Evolutionary conservation across 1,140 invertebrate species (phyloP).

Genomic region (Homalodisca vitripennis): DNA sequence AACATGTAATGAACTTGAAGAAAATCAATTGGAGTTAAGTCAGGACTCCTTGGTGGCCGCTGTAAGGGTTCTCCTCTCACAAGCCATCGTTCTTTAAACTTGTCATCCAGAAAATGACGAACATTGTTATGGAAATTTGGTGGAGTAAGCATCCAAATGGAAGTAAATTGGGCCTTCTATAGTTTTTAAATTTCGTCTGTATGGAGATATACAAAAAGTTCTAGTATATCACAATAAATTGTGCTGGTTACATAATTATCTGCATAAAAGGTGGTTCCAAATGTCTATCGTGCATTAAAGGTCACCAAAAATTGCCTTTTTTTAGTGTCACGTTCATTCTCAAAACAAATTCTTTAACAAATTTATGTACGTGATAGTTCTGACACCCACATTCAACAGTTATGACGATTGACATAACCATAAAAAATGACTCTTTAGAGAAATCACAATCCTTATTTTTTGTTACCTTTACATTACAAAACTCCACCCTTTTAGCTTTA

Average conservation of each 20-base stretch:
- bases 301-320: not conserved
- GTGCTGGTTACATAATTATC: not conserved
- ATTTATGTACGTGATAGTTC: not conserved
- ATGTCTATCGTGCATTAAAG: constrained; percentile 8
- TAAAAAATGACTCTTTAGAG: too few relatives aligned
- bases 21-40: not conserved
- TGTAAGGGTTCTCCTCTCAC: not conserved
- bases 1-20: not conserved
- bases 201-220: not conserved
- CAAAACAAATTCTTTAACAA: too few relatives aligned
- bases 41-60: not conserved
- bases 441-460: not conserved
- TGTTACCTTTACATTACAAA: constrained; percentile 1
- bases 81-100: not conserved
- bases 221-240: not conserved
- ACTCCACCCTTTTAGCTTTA: not conserved
- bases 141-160: too few relatives aligned
- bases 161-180: not conserved
- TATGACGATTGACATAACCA: constrained; percentile 17
- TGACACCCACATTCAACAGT: not conserved
- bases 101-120: too few relatives aligned
- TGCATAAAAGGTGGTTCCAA: not conserved
- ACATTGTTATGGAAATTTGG: not conserved
- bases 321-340: not conserved
- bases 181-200: not conserved